These are phyloP conservation scores for Galeopterus variegatus DNA, from an alignment of 2,113 vertebrate genomes.

Conservation along the genomic window DNA sequence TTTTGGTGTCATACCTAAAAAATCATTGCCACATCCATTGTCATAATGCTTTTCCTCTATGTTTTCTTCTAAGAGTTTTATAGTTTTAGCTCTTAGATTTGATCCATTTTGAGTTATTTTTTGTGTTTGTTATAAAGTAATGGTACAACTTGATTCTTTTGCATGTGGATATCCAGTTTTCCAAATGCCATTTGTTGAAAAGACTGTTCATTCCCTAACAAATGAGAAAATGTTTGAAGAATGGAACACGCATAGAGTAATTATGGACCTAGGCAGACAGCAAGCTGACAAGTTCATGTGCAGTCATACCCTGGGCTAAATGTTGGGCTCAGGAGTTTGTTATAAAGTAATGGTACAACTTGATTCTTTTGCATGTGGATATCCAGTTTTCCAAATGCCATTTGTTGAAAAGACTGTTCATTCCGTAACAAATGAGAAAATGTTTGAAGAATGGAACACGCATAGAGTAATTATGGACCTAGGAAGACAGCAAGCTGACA, in stretches of 20 bases:
- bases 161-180: not conserved
- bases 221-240: not conserved
- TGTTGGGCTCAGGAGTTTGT: not conserved
- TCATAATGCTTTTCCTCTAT: not conserved
- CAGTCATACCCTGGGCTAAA: not conserved
- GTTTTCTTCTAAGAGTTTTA: constrained; percentile 11
- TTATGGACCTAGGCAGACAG: not conserved
- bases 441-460: not conserved
- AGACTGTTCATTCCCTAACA: not conserved
- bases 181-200: not conserved
- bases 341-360: not conserved
- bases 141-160: not conserved
- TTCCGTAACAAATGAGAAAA: not conserved
- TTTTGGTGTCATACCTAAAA: not conserved
- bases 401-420: not conserved
- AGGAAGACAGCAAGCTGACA: not conserved
- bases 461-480: not conserved
- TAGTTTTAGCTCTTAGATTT: not conserved
- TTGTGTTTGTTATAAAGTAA: not conserved
- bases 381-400: not conserved
- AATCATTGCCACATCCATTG: not conserved
- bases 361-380: not conserved
- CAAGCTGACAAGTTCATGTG: not conserved
- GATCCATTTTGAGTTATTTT: not conserved
- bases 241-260: not conserved